phyloP scores from a whole-genome alignment of 2,113 vertebrate genomes.

The Tylochromis polylepis region DNA sequence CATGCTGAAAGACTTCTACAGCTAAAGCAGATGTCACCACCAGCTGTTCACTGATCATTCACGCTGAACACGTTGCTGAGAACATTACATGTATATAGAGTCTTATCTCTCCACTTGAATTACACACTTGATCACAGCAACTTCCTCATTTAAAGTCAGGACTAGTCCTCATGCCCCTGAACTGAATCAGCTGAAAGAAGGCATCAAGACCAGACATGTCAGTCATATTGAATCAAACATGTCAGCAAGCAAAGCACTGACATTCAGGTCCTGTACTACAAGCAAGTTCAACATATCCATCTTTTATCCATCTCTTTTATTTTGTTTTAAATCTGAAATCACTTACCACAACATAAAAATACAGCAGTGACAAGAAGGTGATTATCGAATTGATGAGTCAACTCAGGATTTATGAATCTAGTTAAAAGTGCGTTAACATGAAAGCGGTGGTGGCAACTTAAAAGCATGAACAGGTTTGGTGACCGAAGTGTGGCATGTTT shows the following conservation, averaged over 20 bases:
- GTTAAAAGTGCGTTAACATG: background rate
- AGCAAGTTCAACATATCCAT: background rate
- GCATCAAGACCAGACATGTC: background rate
- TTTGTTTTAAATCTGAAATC: background rate
- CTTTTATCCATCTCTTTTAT: background rate
- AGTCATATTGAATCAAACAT: background rate
- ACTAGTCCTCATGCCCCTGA: background rate
- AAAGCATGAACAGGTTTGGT: no score
- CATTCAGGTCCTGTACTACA: background rate
- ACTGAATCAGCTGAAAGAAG: background rate
- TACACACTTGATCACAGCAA: background rate
- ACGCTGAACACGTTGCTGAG: background rate
- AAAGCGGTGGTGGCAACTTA: background rate
- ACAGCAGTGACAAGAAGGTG: no score
- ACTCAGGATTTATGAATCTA: background rate
- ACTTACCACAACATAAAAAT: background rate
- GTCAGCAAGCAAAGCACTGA: background rate
- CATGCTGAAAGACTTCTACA: background rate
- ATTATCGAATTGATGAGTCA: no score
- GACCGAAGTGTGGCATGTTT: background rate
- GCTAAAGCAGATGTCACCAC: conserved; percentile 12
- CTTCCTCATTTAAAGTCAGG: background rate
- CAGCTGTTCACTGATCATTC: conserved; percentile 33
- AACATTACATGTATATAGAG: conserved; percentile 6
- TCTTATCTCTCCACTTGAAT: background rate